Base-by-base conservation (phyloP, 2,113 vertebrate genomes). In the Lutjanus erythropterus region DNA sequence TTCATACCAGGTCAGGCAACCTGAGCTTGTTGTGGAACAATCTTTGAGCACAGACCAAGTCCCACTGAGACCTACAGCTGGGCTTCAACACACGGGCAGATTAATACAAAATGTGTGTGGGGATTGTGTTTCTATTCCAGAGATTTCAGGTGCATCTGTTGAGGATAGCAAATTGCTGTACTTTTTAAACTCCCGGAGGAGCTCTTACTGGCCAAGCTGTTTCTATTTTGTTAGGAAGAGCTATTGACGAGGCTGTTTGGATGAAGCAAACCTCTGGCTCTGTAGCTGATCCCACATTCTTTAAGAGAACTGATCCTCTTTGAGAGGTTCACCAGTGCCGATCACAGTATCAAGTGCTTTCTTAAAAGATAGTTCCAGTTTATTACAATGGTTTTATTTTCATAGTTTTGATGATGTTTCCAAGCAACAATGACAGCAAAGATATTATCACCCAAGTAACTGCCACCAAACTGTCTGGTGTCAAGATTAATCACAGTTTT, bases 131-230 rank as follows among this genome's bases (percentile, higher is more conserved):
- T 44, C 7, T 62, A 8, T 76, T 62, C n/a, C 68, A 44, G 53
- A 60, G 39, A 49, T 62, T 73, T 75, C 41, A 72, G 56, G 9
- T 75, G 62, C 15, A 59, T 70, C 35, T 68, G 33, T 52, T 68
- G n/a, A 35, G 56, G 77, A 68, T 23, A 78, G 44, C 6, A 64
- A 68, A 69, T 58, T 61, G 3, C 11, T 50, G 23, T 55, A n/a
- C 56, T 85, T 78, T n/a, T 73, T 39, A 49, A 35, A 78, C 47
- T 76, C 61, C 62, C 47, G 41, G 16, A 56, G 15, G 33, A 74
- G 14, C 37, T 23, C 16, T 47, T 33, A 37, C 18, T 21, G 27
- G 66, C 66, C 25, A 33, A 47, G 37, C 31, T 66, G 47, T 58
- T 35, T 29, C 47, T 56, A 5, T 83, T 83, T 67, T 19, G 37